A percentile compares a stretch with the other conserved stretches of the same genome.
phyloP scores from a whole-genome alignment of 2,113 vertebrate species.

The Dryoscopus gambensis region DNA sequence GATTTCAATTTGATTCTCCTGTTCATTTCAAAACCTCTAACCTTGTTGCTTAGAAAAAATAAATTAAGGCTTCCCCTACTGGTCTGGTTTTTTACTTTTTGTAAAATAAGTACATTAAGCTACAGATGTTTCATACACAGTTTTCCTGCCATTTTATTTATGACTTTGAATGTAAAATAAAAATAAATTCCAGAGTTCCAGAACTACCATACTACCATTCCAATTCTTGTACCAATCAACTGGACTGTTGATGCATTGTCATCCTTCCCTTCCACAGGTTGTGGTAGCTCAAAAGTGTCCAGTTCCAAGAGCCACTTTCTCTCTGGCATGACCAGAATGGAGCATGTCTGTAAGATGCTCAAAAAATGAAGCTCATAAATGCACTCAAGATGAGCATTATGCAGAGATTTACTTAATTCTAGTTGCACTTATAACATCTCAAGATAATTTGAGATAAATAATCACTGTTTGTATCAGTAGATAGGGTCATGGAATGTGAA shows the following conservation, averaged over 20 bases:
- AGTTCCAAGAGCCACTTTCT: not conserved
- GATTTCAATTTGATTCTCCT: not conserved
- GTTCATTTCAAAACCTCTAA: not conserved
- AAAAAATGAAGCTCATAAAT: not conserved
- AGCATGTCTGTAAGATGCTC: not conserved
- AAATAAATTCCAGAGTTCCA: not conserved
- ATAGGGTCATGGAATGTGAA: not conserved
- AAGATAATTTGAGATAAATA: not conserved
- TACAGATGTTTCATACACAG: not conserved
- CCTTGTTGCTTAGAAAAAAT: not conserved
- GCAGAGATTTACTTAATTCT: not conserved
- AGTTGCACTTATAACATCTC: not conserved
- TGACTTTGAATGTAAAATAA: not conserved
- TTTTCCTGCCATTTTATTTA: not conserved
- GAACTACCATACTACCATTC: not conserved
- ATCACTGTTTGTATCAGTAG: not conserved
- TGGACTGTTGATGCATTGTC: not conserved
- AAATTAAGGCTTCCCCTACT: not conserved
- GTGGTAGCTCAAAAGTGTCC: not conserved
- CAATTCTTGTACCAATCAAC: not conserved
- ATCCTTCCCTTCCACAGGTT: not conserved
- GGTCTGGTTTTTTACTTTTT: not conserved
- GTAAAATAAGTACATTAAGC: not conserved
- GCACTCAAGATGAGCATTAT: not conserved
- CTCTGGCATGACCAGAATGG: not conserved